Conservation (phyloP, 1,140 invertebrate genomes). For the Diabrotica undecimpunctata region DNA sequence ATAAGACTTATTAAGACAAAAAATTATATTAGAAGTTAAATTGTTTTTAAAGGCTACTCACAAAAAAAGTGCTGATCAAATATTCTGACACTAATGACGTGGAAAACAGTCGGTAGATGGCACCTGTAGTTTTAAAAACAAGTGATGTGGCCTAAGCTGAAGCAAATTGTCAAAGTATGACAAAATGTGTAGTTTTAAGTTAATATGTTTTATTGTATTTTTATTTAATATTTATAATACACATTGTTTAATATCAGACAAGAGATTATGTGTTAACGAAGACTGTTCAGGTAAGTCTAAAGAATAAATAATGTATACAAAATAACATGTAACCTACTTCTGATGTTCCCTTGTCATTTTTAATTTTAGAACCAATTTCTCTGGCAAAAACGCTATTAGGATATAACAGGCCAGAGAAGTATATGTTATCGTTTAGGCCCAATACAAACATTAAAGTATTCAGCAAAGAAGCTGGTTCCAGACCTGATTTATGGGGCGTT, state of each 20-base stretch:
- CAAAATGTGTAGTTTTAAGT: conserved; percentile 50
- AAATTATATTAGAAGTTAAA: no score
- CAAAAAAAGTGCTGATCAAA: no score
- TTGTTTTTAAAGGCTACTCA: no score
- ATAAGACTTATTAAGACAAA: no score
- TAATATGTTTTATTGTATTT: conserved; percentile 47
- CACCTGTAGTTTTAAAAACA: conserved; percentile 18
- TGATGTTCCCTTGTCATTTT: conserved; percentile 32
- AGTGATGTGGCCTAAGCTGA: conserved; percentile 48
- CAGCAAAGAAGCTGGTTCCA: conserved; percentile 67
- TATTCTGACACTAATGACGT: no score
- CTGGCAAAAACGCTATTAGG: conserved; percentile 56
- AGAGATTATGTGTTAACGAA: conserved; percentile 58
- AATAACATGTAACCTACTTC: conserved; percentile 11
- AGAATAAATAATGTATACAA: conserved; percentile 1
- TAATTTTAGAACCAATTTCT: conserved; percentile 62
- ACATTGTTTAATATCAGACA: conserved; percentile 52
- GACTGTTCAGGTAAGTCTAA: conserved; percentile 56
- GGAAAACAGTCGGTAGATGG: conserved; percentile 5
- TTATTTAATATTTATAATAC: conserved; percentile 35
- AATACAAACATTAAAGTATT: conserved; percentile 62
- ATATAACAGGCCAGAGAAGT: conserved; percentile 56
- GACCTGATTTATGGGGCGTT: conserved; percentile 67
- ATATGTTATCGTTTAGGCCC: conserved; percentile 60
- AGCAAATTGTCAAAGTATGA: conserved; percentile 50